These are phyloP conservation scores for Clarias fuscus DNA, from an alignment of 2,797 vertebrate genomes.

Conservation along the genomic window DNA sequence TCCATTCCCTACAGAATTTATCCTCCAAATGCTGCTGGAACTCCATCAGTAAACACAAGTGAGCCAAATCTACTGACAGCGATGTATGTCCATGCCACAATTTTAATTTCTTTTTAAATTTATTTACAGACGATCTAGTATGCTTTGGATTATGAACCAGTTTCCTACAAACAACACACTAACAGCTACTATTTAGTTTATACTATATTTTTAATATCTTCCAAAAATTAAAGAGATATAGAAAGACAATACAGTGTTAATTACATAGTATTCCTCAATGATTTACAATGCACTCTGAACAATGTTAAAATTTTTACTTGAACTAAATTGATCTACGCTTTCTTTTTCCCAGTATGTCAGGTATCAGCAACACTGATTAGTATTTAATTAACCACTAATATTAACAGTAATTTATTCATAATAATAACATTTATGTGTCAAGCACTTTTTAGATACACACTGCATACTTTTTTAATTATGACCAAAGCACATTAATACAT, in stretches of 20 bases:
- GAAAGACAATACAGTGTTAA: neutral
- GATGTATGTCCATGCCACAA: neutral
- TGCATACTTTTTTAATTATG: too few species aligned
- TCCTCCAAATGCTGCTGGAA: slow-evolving; percentile 16
- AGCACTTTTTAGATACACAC: too few species aligned
- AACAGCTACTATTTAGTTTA: neutral
- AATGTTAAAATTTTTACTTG: too few species aligned
- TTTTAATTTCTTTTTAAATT: neutral
- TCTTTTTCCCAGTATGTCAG: too few species aligned
- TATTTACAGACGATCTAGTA: neutral
- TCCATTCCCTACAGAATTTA: neutral
- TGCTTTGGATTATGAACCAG: neutral
- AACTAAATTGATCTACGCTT: too few species aligned
- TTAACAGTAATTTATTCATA: too few species aligned
- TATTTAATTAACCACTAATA: too few species aligned
- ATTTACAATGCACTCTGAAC: too few species aligned
- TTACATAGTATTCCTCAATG: too few species aligned
- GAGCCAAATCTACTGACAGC: neutral
- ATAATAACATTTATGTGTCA: too few species aligned
- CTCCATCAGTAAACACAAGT: neutral
- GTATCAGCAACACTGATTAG: too few species aligned
- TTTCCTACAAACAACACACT: neutral
- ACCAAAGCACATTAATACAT: neutral
- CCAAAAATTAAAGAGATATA: neutral
- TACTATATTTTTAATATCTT: neutral